Percentiles rank a stretch among this genome's conserved stretches.
Conservation (phyloP, 2,797 vertebrate genomes). For the Danio jaintianensis region DNA sequence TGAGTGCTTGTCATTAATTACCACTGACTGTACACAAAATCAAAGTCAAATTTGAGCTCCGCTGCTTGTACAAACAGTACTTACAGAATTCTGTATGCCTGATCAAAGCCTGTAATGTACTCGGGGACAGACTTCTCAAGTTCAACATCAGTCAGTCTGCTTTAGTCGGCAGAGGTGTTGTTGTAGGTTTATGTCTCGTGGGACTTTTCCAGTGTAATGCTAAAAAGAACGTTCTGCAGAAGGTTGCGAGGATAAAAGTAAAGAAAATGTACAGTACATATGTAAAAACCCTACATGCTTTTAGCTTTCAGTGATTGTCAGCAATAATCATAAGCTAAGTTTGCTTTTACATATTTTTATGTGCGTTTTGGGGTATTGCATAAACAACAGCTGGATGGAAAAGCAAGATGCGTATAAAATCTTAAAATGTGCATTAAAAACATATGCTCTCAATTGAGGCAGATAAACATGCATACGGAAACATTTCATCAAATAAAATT, state of each 20-base stretch:
- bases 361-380: background rate
- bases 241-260: slow-evolving; percentile 13
- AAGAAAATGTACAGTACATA: background rate
- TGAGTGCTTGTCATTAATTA: slow-evolving; percentile 51
- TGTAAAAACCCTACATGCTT: background rate
- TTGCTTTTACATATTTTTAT: background rate
- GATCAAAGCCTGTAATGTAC: background rate
- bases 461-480: too few relatives aligned
- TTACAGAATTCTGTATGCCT: background rate
- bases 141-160: slow-evolving; percentile 22
- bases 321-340: slow-evolving; percentile 18
- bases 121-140: slow-evolving; percentile 29
- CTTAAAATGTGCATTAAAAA: background rate
- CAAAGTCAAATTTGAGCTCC: slow-evolving; percentile 27
- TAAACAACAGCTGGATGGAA: background rate
- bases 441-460: too few relatives aligned
- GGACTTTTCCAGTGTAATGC: background rate
- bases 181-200: slow-evolving; percentile 8
- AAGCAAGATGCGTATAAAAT: background rate
- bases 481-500: too few relatives aligned
- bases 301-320: slow-evolving; percentile 17
- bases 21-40: slow-evolving; percentile 41
- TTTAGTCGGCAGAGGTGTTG: slow-evolving; percentile 26
- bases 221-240: slow-evolving; percentile 9
- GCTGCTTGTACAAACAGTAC: slow-evolving; percentile 6